phyloP scores from a whole-genome alignment of 1,140 invertebrate species.

The Apis mellifera region Amel_HAv3.1 CM009936.2:8729001-8729500 shows the following conservation, averaged over 20 bases:
- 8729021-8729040: background rate
- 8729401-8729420: no score
- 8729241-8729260: conserved; percentile 60
- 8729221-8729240: conserved; percentile 66
- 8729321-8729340: no score
- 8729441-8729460: no score
- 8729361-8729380: no score
- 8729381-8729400: no score
- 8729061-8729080: conserved; percentile 57
- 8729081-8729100: conserved; percentile 61
- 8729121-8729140: conserved; percentile 40
- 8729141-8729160: conserved; percentile 61
- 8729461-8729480: no score
- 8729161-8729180: conserved; percentile 58
- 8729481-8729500: no score
- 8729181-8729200: conserved; percentile 64
- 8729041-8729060: conserved; percentile 32
- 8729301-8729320: conserved; percentile 35
- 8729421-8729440: no score
- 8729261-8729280: conserved; percentile 55
- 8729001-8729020: background rate
- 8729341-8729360: no score
- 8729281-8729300: conserved; percentile 49
- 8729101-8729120: background rate
- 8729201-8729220: conserved; percentile 63